Evolutionary conservation across 2,113 vertebrate genomes (phyloP), one percentile per base, ranked within the genome.

Genomic region (Onychostruthus taczanowskii): DNA sequence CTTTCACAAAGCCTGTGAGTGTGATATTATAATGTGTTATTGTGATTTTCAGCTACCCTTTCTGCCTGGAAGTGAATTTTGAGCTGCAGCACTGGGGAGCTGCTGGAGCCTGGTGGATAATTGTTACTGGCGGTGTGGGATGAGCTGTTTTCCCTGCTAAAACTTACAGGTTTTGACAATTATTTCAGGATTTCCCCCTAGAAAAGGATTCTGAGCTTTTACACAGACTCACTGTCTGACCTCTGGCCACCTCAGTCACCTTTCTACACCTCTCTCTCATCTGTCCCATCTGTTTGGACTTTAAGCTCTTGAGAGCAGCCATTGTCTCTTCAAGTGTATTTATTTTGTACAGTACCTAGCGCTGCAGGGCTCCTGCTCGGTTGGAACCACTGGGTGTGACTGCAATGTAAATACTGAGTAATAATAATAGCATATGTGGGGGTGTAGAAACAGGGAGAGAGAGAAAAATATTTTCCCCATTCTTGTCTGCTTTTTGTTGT

Each of bases 391-490:
- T 97, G 93, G 90, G 93, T 96, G 93, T 93, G 95, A 95, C 96
- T 92, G 85, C 49, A 97, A 97, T 93, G 94, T 96, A 97, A 96
- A 96, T 96, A 96, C 73, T 89, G 94, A 96, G 93, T 96, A 96
- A 93, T 97, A 97, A 96, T 96, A 95, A 96, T 96, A 93, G 94
- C 95, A 96, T 96, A 95, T 95, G 96, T 95, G 89, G 95, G 96
- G 95, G 96, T 95, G 96, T 96, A 95, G 94, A 94, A 94, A 92
- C 84, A 95, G 90, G 78, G 93, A 96, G 92, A 95, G 95, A 96
- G 93, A 97, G 95, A 97, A 94, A 96, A 97, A 97, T 96, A 93
- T 97, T 98, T 97, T 96, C 97, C 97, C 97, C 96, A 95, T 97
- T 97, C 97, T 95, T 96, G 94, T 97, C 94, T 92, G 95, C 89